Evolutionary conservation across 2,113 vertebrate genomes (phyloP).

Genomic region (Lepisosteus oculatus): DNA sequence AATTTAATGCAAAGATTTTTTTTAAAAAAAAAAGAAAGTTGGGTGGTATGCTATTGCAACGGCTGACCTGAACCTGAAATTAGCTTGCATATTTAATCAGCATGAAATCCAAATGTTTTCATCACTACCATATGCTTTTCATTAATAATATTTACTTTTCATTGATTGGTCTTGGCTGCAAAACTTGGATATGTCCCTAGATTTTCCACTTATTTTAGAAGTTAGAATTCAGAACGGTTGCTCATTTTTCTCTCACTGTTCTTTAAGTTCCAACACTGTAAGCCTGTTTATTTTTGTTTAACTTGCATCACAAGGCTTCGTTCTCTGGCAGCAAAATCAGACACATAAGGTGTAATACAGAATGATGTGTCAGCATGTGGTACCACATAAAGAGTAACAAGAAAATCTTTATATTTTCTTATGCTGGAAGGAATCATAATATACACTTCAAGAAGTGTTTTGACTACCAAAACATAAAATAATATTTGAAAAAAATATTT

Average conservation of each 20-base stretch:
- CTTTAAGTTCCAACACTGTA: constrained; percentile 1
- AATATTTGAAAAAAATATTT: not conserved
- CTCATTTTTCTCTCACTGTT: not conserved
- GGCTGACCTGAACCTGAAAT: constrained; percentile 4
- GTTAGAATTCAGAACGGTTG: constrained; percentile 16
- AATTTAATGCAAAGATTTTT: not conserved
- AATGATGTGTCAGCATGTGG: constrained; percentile 4
- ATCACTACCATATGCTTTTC: constrained; percentile 29
- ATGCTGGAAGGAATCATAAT: not conserved
- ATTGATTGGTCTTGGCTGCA: constrained; percentile 31
- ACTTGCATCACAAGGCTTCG: constrained; percentile 4
- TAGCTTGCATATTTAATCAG: constrained; percentile 22
- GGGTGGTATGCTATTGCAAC: not conserved
- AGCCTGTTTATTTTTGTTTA: constrained; percentile 3
- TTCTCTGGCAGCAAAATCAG: not conserved
- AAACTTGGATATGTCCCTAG: constrained; percentile 3
- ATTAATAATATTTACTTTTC: constrained; percentile 40
- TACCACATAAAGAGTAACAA: not conserved
- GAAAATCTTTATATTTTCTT: not conserved
- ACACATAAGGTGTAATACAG: constrained; percentile 2
- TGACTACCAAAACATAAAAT: not conserved
- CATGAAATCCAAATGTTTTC: constrained; percentile 21
- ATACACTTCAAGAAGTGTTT: not conserved
- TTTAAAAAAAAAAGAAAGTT: not conserved
- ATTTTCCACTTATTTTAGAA: constrained; percentile 21